Base-by-base conservation (phyloP, 2,888 invertebrate species). In the Rotaria magnacalcarata region DNA sequence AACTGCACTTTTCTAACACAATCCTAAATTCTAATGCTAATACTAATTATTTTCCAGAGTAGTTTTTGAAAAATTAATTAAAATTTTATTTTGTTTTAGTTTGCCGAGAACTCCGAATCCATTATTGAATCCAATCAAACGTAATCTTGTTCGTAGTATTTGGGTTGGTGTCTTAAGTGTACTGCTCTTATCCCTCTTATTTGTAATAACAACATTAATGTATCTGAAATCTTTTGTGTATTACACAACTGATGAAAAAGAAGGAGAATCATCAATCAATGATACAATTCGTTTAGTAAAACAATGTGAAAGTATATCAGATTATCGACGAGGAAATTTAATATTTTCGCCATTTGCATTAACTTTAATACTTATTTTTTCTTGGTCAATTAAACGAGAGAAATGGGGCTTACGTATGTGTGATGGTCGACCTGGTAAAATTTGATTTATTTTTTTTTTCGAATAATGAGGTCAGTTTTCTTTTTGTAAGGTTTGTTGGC, bases 201-300 rank as follows among this genome's bases (percentile, higher is more conserved):
- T 80, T 43, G 3, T 80, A 10, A 27, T 27, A 10, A 80, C 75
- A 80, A 27, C 75, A 43, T 3, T 80, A 2, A 47, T 80, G 47
- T 47, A 80, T 47, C 14, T 80, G 43, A 41, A 24, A 1, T 43
- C 43, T 24, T 80, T 80, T 24, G 43, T 24, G 11, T 47, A 43
- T 80, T 10, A n/a, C 24, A 43, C 47, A 6, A 43, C 7, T 47
- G 47, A 47, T 47, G 75, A 80, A 27, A 27, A 47, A 24, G 47
- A 47, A 27, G 21, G 6, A 47, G 75, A 80, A 80, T 11, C 24
- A 0, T 43, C 47, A 11, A 80, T 41, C n/a, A 80, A 80, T 47
- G 47, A 80, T 80, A 80, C 80, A 47, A n/a, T 80, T n/a, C 80
- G 47, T 80, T 80, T 80, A n/a, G 84, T 84, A 19, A 27, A 3